Base-by-base conservation (phyloP, 2,797 vertebrate genomes). In the Buphagus erythrorhynchus region DNA sequence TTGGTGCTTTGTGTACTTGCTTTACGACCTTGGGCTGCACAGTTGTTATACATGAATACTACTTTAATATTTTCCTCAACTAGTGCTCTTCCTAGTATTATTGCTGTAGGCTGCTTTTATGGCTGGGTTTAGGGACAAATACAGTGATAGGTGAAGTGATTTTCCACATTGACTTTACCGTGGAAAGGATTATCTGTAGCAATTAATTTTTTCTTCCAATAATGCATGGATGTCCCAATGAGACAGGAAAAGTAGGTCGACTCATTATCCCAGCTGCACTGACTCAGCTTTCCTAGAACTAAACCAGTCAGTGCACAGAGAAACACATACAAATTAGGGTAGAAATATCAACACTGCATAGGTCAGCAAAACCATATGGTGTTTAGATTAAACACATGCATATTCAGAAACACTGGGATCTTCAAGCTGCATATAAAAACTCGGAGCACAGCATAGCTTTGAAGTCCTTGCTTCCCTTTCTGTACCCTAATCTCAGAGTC, bases 231-330 rank as follows among this genome's bases (percentile, higher is more conserved):
- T 69, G 57, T 94, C 85, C 93, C 75, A 79, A 83, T 9, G 49
- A 86, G 89, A 94, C 86, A 67, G 63, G 76, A 94, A 90, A 97
- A 97, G 79, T 95, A 97, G 96, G 96, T 96, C 94, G 52, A 17
- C 89, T 95, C 81, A 58, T 93, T 94, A 95, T 88, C 80, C 87
- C 92, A 93, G 89, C 85, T 94, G 91, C 72, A 84, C 96, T 97
- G 93, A 97, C 88, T 98, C 96, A 96, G 95, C 95, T 97, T 86
- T 93, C 81, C 61, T 86, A 77, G 73, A 89, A 54, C 78, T 91
- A 68, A 90, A 75, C 45, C 57, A 72, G 54, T 59, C 82, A 83
- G 63, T 35, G 63, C 88, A 83, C 38, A 76, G 66, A 88, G 68
- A 79, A 90, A 33, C 54, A 86, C 61, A 69, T 57, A 90, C 71